phyloP scores from a whole-genome alignment of 2,888 invertebrate genomes.

The Scaptomyza polygonia region DNA sequence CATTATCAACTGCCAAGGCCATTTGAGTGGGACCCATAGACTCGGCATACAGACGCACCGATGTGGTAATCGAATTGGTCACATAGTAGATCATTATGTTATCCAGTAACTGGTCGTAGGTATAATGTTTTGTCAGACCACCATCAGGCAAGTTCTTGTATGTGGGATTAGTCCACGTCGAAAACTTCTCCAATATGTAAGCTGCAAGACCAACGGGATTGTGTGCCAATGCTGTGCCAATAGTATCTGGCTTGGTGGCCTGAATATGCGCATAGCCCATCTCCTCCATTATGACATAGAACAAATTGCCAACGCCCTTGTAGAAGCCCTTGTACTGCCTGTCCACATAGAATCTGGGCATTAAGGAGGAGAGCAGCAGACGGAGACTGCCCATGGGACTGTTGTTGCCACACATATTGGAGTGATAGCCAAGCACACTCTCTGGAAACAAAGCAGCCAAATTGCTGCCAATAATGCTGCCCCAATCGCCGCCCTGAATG shows the following conservation, averaged over 20 bases:
- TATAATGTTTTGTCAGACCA: slow-evolving; percentile 86
- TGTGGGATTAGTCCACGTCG: slow-evolving; percentile 87
- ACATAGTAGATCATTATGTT: slow-evolving; percentile 93
- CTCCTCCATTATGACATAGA: slow-evolving; percentile 83
- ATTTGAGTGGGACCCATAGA: slow-evolving; percentile 75
- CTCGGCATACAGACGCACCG: slow-evolving; percentile 90
- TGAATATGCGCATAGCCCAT: slow-evolving; percentile 90
- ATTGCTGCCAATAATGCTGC: slow-evolving; percentile 87
- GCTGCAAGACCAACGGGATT: slow-evolving; percentile 93
- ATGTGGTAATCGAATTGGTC: slow-evolving; percentile 89
- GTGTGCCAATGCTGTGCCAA: slow-evolving; percentile 86
- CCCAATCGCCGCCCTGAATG: slow-evolving; percentile 94
- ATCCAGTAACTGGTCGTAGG: slow-evolving; percentile 86
- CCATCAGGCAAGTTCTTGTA: slow-evolving; percentile 87
- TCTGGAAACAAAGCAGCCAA: slow-evolving; percentile 88
- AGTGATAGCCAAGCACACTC: slow-evolving; percentile 86
- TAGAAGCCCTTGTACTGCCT: slow-evolving; percentile 85
- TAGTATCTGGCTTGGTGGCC: slow-evolving; percentile 94
- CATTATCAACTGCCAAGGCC: slow-evolving; percentile 81
- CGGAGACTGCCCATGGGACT: slow-evolving; percentile 80
- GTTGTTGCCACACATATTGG: slow-evolving; percentile 87
- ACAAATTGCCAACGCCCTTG: slow-evolving; percentile 82
- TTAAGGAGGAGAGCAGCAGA: slow-evolving; percentile 85
- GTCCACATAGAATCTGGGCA: slow-evolving; percentile 86
- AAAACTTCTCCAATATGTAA: slow-evolving; percentile 95